phyloP scores from a whole-genome alignment of 2,797 vertebrate genomes.

The Rhinophrynus dorsalis region DNA sequence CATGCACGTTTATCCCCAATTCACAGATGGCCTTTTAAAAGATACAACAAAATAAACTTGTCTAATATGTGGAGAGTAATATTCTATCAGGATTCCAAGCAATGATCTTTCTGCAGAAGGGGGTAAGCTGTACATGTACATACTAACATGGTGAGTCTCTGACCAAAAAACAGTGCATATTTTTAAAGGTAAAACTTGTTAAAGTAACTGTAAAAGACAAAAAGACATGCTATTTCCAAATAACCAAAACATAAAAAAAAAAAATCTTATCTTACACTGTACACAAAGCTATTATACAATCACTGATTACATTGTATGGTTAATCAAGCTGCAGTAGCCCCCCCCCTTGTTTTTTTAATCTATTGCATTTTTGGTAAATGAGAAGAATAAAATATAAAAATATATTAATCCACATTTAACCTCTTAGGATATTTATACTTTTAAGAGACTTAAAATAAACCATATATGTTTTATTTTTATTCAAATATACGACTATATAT shows the following conservation, averaged over 20 bases:
- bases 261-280: conserved; percentile 1
- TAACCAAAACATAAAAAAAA: background rate
- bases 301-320: background rate
- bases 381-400: background rate
- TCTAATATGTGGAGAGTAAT: no score
- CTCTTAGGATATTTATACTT: background rate
- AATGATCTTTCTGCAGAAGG: background rate
- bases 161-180: background rate
- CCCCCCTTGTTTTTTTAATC: background rate
- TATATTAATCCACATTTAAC: background rate
- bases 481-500: background rate
- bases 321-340: background rate
- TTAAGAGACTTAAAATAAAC: background rate
- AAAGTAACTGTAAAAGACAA: background rate
- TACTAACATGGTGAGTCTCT: background rate
- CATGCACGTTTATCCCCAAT: no score
- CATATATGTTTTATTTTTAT: background rate
- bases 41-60: no score
- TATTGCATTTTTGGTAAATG: background rate
- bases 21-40: no score
- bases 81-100: background rate
- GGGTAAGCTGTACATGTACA: background rate
- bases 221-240: background rate
- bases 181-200: background rate
- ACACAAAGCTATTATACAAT: conserved; percentile 11